Evolutionary conservation across 2,888 invertebrate species (phyloP), one percentile per base, ranked within the genome.

Genomic region (Brachypalpus laphriformis): DNA sequence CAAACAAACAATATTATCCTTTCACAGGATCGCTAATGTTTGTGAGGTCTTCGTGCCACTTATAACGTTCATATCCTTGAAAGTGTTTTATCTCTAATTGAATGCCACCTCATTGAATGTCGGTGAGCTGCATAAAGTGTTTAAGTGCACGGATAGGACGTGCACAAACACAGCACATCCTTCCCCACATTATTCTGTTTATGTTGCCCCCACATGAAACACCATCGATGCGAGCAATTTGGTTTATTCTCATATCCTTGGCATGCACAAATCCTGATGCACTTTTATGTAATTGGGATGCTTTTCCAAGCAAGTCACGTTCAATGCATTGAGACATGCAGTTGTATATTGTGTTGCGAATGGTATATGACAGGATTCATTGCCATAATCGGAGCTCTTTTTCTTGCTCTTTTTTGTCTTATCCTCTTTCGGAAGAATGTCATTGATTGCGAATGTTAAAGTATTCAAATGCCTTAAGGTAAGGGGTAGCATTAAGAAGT

Each of bases 31-130:
- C 2, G 9, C 31, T 40, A n/a, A 8, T 40, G 40, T 40, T n/a
- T 40, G 11, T 40, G 40, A 42, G 20, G 16, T 22, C 20, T 7
- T 49, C 14, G 31, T 37, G 20, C 8, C 49, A 37, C 22, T 51
- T 65, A 65, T 65, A 34, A 22, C 47, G 8, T 49, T 51, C 20
- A 34, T 56, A 47, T 75, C 66, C 37, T 31, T 49, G 66, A 66
- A 47, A 76, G 40, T 11, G 57, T 68, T 76, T 76, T 68, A 40
- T 59, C 66, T 59, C 40, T 76, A 66, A 76, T 76, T 68, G 66
- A 75, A 57, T 47, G 22, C 40, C 47, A 66, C 18, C 47, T 56
- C 47, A 56, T 56, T 31, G 54, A 34, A 31, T 56, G 31, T 34
- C n/a, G 16, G 16, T 16, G 31, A 56, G 54, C 18, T 56, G 28